Percentiles rank a stretch among this genome's conserved stretches.
These are phyloP conservation scores for Notoglanidium macrostoma DNA, from an alignment of 2,797 vertebrate species.

Conservation along the genomic window DNA sequence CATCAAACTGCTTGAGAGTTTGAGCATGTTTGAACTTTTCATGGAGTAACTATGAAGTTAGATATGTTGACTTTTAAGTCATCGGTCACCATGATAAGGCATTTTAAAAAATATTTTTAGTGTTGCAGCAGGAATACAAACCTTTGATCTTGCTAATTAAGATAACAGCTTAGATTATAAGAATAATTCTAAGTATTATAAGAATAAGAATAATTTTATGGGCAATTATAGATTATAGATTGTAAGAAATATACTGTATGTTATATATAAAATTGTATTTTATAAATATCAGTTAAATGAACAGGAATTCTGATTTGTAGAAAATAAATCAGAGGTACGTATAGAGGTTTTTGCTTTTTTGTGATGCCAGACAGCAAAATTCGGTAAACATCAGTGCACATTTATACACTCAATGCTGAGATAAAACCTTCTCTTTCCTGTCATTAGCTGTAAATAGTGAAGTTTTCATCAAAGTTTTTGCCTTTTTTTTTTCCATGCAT, in stretches of 20 bases:
- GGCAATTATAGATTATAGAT: background rate
- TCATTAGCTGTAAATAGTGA: too few species aligned
- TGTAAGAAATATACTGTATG: background rate
- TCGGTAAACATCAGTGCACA: too few species aligned
- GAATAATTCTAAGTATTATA: background rate
- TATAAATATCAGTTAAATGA: background rate
- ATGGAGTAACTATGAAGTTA: background rate
- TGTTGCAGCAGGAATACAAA: background rate
- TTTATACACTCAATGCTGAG: too few species aligned
- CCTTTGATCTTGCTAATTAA: background rate
- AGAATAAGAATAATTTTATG: constrained; percentile 2
- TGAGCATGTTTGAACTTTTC: background rate
- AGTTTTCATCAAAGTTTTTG: too few species aligned
- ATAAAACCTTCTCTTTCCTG: too few species aligned
- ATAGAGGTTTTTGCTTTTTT: background rate
- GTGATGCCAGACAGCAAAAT: too few species aligned
- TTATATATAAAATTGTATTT: background rate
- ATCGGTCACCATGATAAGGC: background rate
- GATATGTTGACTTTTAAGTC: background rate
- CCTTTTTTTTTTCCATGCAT: background rate
- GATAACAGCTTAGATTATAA: background rate
- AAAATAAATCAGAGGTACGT: background rate
- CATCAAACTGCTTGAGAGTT: background rate
- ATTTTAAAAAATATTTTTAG: background rate
- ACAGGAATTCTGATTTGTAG: background rate